A percentile compares a stretch with the other conserved stretches of the same genome.
Evolutionary conservation across 1,140 invertebrate genomes (phyloP).

Genomic region (Anagrus nilaparvatae): DNA sequence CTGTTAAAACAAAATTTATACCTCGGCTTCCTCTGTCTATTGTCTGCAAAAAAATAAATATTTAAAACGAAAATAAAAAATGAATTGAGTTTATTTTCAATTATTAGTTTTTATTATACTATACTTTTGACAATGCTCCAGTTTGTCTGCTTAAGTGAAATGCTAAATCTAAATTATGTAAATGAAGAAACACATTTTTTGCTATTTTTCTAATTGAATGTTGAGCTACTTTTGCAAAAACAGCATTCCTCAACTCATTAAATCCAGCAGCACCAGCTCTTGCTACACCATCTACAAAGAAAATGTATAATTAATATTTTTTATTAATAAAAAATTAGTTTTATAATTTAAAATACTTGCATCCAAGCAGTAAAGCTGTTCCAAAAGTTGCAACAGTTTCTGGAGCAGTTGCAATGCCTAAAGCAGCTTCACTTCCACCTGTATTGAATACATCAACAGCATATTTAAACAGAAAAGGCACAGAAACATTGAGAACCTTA

Average conservation of each 20-base stretch:
- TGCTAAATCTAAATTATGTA: constrained; percentile 88
- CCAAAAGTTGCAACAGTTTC: constrained; percentile 62
- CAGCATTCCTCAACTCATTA: constrained; percentile 94
- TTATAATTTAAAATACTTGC: constrained; percentile 51
- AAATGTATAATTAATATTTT: constrained; percentile 6
- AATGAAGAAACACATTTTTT: constrained; percentile 92
- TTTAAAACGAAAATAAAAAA: constrained; percentile 36
- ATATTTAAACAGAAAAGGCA: constrained; percentile 97
- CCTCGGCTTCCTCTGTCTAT: constrained; percentile 85
- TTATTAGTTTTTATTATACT: constrained; percentile 1
- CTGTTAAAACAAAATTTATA: constrained; percentile 93
- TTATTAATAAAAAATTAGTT: background rate
- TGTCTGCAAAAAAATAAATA: constrained; percentile 46
- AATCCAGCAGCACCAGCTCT: constrained; percentile 80
- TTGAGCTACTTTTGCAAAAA: constrained; percentile 97
- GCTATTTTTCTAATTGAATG: constrained; percentile 91
- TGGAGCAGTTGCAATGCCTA: constrained; percentile 60
- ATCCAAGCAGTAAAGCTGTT: constrained; percentile 78
- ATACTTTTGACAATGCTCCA: constrained; percentile 72
- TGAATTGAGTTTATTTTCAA: background rate
- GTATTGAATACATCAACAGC: constrained; percentile 81
- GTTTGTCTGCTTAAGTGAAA: constrained; percentile 95
- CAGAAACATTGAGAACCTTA: constrained; percentile 82
- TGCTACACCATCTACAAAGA: constrained; percentile 77
- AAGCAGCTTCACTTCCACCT: constrained; percentile 42